phyloP scores from a whole-genome alignment of 2,888 invertebrate genomes.

The Dinocampus coccinellae region DNA sequence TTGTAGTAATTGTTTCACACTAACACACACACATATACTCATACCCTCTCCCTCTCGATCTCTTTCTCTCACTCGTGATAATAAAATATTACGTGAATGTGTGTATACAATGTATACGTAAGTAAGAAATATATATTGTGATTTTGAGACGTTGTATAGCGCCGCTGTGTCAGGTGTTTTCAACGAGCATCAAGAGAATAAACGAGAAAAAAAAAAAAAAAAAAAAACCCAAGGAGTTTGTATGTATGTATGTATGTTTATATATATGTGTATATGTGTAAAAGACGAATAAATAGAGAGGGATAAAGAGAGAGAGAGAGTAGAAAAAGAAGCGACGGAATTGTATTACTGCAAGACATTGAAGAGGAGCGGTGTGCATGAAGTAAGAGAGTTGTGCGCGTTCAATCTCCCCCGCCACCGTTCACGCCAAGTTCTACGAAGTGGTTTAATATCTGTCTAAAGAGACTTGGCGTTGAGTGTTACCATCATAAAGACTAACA shows the following conservation, averaged over 20 bases:
- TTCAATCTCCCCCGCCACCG: constrained; percentile 37
- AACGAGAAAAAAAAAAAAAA: neutral
- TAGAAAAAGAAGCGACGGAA: neutral
- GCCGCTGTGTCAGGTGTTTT: constrained; percentile 15
- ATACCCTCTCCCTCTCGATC: neutral
- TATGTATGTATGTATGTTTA: too few relatives aligned
- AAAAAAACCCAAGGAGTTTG: neutral
- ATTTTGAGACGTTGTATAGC: neutral
- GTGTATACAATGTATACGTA: neutral
- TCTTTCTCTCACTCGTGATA: neutral
- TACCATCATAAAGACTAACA: too few relatives aligned
- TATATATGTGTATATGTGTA: neutral
- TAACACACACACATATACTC: neutral
- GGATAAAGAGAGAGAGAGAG: neutral
- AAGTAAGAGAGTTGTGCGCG: neutral
- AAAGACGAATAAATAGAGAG: neutral
- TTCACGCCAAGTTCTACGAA: constrained; percentile 53
- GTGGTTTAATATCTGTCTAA: constrained; percentile 52
- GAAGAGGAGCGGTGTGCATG: neutral
- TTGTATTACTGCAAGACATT: neutral
- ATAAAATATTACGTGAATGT: neutral
- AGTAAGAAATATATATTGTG: neutral
- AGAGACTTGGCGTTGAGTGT: too few relatives aligned
- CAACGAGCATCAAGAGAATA: neutral
- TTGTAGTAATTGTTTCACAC: neutral